Evolutionary conservation across 2,888 invertebrate genomes (phyloP), one percentile per base, ranked within the genome.

Genomic region (Sycophila texana): DNA sequence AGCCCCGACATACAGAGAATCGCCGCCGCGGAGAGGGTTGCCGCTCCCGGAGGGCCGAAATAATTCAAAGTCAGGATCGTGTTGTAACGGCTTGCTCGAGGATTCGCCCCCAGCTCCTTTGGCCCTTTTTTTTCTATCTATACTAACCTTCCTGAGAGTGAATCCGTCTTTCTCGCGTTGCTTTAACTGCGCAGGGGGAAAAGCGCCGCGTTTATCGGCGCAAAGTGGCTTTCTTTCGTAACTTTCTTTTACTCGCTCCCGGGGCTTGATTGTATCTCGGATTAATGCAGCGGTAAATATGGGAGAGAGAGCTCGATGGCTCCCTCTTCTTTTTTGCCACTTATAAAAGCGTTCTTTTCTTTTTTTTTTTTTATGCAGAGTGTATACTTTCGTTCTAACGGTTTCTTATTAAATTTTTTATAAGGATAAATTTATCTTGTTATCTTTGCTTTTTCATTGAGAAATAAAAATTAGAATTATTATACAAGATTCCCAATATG

Each of bases 31-130:
- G n/a, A 68, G 39, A 72, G 58, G 49, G 73, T 80, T 67, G 71
- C 75, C 51, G 70, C 70, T 76, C 71, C 65, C 39, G 26, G 58
- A 71, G 26, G n/a, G 58, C 30, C 51, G 66, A 53, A 70, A 60
- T 77, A 66, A 72, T 77, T 67, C 65, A 63, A 76, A 63, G 55
- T 63, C 47, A 39, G 57, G 55, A 55, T 51, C 51, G 51, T 18
- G 60, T 4, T n/a, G 67, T 53, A 72, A 72, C 60, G 67, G 30
- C 39, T 68, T 39, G 53, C 68, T 16, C 51, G 68, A 61, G 51
- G 20, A 68, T 61, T 53, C 39, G 51, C 12, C 16, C 26, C 47
- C 16, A 18, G 49, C 49, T 66, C 58, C 7, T 49, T 47, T 51
- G 58, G 22, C 22, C 58, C 16, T 26, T 22, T n/a, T 51, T 53